Evolutionary conservation across 2,113 vertebrate species (phyloP).

Genomic region (Morone chrysops): DNA sequence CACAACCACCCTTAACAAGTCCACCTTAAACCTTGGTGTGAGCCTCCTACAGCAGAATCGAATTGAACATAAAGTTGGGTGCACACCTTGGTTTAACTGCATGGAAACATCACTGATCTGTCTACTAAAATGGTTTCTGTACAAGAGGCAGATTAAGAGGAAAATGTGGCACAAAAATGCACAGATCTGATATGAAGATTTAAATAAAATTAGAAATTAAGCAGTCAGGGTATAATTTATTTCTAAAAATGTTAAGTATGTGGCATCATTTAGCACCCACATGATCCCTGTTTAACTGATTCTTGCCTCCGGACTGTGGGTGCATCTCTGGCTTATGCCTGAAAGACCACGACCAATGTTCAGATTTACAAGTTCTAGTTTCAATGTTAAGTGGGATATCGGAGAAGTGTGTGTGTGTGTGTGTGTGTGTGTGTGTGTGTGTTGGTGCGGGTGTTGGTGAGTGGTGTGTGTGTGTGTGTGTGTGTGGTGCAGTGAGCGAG

Average conservation of each 20-base stretch:
- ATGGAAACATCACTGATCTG: constrained; percentile 74
- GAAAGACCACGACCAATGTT: constrained; percentile 53
- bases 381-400: constrained; percentile 60
- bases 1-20: constrained; percentile 74
- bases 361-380: constrained; percentile 53
- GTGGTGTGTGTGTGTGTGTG: constrained; percentile 34
- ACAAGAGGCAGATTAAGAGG: constrained; percentile 64
- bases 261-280: constrained; percentile 33
- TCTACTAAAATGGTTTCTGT: constrained; percentile 74
- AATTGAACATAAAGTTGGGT: constrained; percentile 19
- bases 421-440: background rate
- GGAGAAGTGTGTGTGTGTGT: constrained; percentile 37
- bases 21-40: constrained; percentile 76
- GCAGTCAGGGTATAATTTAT: background rate
- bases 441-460: background rate
- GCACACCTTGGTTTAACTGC: constrained; percentile 78
- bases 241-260: background rate
- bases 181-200: constrained; percentile 31
- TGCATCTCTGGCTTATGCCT: constrained; percentile 34
- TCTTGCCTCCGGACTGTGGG: constrained; percentile 43
- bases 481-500: constrained; percentile 54
- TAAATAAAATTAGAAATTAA: constrained; percentile 26
- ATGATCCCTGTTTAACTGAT: constrained; percentile 49
- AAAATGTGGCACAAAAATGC: constrained; percentile 15
- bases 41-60: constrained; percentile 22